Percentiles rank a stretch among this genome's conserved stretches.
Evolutionary conservation across 2,113 vertebrate species (phyloP).

Genomic region (Potamarius usumacintae): DNA sequence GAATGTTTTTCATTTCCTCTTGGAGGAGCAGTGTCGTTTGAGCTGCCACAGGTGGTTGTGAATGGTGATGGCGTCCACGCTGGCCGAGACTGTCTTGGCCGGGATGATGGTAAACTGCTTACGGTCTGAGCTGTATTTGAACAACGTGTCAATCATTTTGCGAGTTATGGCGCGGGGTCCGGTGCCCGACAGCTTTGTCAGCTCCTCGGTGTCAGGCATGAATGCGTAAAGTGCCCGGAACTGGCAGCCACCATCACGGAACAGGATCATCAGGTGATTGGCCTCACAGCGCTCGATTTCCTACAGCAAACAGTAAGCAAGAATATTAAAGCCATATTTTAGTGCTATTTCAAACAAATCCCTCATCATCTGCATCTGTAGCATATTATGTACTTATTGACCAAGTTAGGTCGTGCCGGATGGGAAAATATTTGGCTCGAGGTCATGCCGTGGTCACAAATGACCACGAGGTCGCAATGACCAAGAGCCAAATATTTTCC

Average conservation of each 20-base stretch:
- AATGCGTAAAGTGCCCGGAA: slow-evolving; percentile 90
- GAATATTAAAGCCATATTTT: not conserved
- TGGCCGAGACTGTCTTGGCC: slow-evolving; percentile 92
- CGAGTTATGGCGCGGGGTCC: slow-evolving; percentile 85
- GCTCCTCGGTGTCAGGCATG: slow-evolving; percentile 87
- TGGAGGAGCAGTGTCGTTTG: slow-evolving; percentile 83
- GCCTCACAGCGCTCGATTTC: slow-evolving; percentile 93
- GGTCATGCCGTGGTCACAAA: no score
- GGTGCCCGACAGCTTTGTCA: slow-evolving; percentile 86
- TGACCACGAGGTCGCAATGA: no score
- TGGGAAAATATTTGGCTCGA: no score
- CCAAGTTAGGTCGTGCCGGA: no score
- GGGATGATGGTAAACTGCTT: slow-evolving; percentile 95
- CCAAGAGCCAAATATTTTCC: no score
- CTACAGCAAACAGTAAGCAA: slow-evolving; percentile 62
- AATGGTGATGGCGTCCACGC: slow-evolving; percentile 92
- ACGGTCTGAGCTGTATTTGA: slow-evolving; percentile 95
- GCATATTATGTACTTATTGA: not conserved
- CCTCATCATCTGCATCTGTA: not conserved
- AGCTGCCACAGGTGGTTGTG: slow-evolving; percentile 94
- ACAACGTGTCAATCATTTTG: slow-evolving; percentile 96
- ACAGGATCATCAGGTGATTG: slow-evolving; percentile 95
- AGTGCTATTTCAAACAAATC: not conserved
- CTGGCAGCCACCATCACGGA: slow-evolving; percentile 93
- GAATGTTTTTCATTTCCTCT: slow-evolving; percentile 72